These are phyloP conservation scores for Bufotes viridis DNA, from an alignment of 2,797 vertebrate species.

Conservation along the genomic window DNA sequence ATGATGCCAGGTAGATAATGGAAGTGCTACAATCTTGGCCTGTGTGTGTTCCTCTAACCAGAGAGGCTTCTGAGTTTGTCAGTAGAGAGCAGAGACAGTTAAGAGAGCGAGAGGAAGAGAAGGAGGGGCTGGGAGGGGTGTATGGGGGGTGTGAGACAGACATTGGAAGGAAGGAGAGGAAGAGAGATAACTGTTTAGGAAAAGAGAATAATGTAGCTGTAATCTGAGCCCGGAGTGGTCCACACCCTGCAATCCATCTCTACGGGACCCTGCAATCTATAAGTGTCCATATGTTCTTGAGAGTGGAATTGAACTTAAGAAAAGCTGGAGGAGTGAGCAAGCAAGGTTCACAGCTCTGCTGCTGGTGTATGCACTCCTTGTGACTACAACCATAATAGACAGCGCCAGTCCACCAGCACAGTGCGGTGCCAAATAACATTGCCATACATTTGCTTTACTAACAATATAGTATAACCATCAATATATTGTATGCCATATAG, in stretches of 20 bases:
- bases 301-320: neutral
- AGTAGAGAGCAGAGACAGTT: conserved; percentile 34
- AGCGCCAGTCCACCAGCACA: too few species aligned
- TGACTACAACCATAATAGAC: too few species aligned
- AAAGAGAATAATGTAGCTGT: conserved; percentile 46
- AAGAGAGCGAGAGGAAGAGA: conserved; percentile 40
- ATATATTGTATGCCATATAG: too few species aligned
- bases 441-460: too few species aligned
- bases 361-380: neutral
- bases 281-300: conserved; percentile 22
- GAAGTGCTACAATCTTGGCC: neutral
- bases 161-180: conserved; percentile 26
- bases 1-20: neutral
- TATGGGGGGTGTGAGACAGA: neutral
- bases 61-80: conserved; percentile 24
- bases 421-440: too few species aligned
- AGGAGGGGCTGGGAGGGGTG: conserved; percentile 31
- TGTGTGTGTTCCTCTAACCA: neutral
- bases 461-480: too few species aligned
- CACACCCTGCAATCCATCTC: conserved; percentile 48
- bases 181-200: conserved; percentile 17
- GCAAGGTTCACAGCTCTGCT: neutral
- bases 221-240: conserved; percentile 43
- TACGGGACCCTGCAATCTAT: conserved; percentile 27
- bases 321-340: neutral